phyloP scores from a whole-genome alignment of 2,797 vertebrate genomes.

The Danio aesculapii region DNA sequence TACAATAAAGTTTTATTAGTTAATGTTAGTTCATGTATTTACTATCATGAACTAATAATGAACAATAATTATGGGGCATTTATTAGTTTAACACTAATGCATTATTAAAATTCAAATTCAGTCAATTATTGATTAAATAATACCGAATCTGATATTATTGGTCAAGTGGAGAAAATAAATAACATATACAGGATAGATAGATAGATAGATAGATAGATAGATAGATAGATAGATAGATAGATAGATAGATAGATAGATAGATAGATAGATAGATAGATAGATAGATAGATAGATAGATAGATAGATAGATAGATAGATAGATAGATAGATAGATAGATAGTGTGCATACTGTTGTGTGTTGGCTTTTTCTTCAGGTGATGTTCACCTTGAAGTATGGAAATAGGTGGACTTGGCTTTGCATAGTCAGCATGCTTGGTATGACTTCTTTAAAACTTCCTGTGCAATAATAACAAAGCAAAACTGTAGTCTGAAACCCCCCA shows the following conservation, averaged over 20 bases:
- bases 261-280: neutral
- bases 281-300: neutral
- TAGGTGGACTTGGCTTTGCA: neutral
- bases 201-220: too few relatives aligned
- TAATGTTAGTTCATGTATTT: too few relatives aligned
- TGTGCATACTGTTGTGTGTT: neutral
- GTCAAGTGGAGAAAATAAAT: too few relatives aligned
- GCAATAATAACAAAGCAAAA: neutral
- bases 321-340: neutral
- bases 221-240: too few relatives aligned
- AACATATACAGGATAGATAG: too few relatives aligned
- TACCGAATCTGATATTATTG: too few relatives aligned
- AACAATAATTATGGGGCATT: too few relatives aligned
- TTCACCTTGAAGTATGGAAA: slow-evolving; percentile 36
- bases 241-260: neutral
- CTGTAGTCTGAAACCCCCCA: neutral
- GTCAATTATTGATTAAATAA: too few relatives aligned
- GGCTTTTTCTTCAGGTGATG: neutral
- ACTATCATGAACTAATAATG: too few relatives aligned
- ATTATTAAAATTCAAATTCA: too few relatives aligned
- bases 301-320: neutral
- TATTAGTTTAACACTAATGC: too few relatives aligned
- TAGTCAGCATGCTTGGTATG: neutral
- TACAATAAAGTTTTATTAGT: too few relatives aligned
- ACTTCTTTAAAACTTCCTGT: slow-evolving; percentile 2